Evolutionary conservation across 2,888 invertebrate species (phyloP).

Genomic region (Pollenia amentaria): DNA sequence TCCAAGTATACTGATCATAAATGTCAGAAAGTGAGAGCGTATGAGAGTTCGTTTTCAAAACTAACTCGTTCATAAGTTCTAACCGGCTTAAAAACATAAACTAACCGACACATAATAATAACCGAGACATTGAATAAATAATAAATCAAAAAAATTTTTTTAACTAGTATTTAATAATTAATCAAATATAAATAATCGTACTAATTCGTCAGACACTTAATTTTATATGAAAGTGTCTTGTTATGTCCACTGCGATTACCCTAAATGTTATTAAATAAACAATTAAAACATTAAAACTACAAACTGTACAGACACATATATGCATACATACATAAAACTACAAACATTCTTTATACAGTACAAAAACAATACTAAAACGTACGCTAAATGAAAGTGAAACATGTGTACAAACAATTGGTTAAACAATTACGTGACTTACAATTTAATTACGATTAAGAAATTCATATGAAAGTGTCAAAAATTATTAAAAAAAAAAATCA

Average conservation of each 20-base stretch:
- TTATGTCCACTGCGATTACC: neutral
- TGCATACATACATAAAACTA: too few relatives aligned
- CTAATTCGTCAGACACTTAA: too few relatives aligned
- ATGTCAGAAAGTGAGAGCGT: too few relatives aligned
- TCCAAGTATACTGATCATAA: too few relatives aligned
- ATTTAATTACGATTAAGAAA: constrained; percentile 14
- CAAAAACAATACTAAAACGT: neutral
- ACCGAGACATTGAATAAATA: neutral
- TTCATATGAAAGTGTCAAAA: constrained; percentile 65
- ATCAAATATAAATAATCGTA: neutral
- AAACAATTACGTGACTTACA: constrained; percentile 64
- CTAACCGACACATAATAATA: neutral
- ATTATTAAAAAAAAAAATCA: constrained; percentile 11
- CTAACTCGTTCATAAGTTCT: too few relatives aligned
- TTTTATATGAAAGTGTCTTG: too few relatives aligned
- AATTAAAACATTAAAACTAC: neutral
- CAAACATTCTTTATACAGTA: neutral
- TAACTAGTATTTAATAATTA: too few relatives aligned
- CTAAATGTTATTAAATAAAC: neutral
- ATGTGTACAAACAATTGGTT: constrained; percentile 39
- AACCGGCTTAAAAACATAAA: too few relatives aligned
- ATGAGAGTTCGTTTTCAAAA: too few relatives aligned
- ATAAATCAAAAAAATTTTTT: too few relatives aligned
- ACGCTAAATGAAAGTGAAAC: constrained; percentile 40
- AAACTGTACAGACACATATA: neutral